Conservation (phyloP, 1,140 invertebrate genomes). For the Drosophila serrata region DNA sequence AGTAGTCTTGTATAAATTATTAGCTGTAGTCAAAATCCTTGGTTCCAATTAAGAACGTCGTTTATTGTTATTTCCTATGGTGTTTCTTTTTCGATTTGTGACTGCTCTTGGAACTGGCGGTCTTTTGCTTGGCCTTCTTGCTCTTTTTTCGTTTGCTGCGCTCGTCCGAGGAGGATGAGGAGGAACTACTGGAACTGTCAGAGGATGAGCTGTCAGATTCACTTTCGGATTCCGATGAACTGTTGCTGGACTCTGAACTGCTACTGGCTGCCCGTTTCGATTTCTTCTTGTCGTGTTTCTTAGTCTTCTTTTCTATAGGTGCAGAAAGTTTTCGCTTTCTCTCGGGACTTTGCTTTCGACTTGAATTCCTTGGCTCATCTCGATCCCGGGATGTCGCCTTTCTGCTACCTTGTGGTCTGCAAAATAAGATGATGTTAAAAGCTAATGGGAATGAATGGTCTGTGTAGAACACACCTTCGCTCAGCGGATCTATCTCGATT, state of each 20-base stretch:
- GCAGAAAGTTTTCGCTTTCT: slow-evolving; percentile 15
- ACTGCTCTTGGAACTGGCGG: slow-evolving; percentile 52
- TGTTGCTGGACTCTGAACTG: slow-evolving; percentile 55
- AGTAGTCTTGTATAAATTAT: slow-evolving; percentile 36
- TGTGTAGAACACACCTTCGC: slow-evolving; percentile 29
- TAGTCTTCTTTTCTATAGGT: slow-evolving; percentile 17
- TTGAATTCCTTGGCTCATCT: slow-evolving; percentile 9
- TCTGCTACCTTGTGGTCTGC: slow-evolving; percentile 6
- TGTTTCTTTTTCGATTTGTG: slow-evolving; percentile 65
- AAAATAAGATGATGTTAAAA: not conserved
- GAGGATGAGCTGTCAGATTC: slow-evolving; percentile 38
- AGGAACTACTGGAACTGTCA: slow-evolving; percentile 44
- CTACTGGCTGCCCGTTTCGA: slow-evolving; percentile 51
- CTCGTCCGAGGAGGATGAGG: slow-evolving; percentile 40
- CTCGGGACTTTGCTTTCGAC: slow-evolving; percentile 12
- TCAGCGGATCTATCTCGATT: slow-evolving; percentile 6
- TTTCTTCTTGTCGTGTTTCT: slow-evolving; percentile 41
- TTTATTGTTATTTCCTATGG: slow-evolving; percentile 55
- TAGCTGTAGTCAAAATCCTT: slow-evolving; percentile 42
- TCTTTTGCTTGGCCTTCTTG: slow-evolving; percentile 51
- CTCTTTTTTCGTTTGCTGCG: slow-evolving; percentile 56
- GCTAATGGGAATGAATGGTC: rapidly evolving
- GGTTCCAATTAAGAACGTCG: slow-evolving; percentile 22
- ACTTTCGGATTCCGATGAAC: slow-evolving; percentile 51
- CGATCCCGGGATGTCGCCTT: slow-evolving; percentile 11